A percentile compares a stretch with the other conserved stretches of the same genome.
phyloP scores from a whole-genome alignment of 2,888 invertebrate species.

The Agonopterix heracliana region DNA sequence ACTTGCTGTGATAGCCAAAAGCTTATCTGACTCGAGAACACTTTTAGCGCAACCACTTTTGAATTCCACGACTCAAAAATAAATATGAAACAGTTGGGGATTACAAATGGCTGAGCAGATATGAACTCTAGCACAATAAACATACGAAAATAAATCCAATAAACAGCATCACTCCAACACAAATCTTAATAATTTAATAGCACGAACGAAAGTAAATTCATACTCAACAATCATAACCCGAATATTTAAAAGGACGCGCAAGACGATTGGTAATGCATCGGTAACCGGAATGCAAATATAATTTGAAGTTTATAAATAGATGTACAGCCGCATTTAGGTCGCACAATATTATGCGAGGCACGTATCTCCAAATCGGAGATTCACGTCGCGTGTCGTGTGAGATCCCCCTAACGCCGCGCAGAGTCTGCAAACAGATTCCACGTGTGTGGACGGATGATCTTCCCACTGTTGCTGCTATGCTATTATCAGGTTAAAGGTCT shows the following conservation, averaged over 20 bases:
- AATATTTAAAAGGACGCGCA: too few species aligned
- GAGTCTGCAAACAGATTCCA: conserved; percentile 32
- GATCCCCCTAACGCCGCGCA: conserved; percentile 16
- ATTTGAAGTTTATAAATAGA: conserved; percentile 38
- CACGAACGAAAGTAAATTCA: too few species aligned
- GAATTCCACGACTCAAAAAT: neutral
- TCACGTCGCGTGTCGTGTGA: conserved; percentile 23
- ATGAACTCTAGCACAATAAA: too few species aligned
- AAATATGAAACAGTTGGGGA: too few species aligned
- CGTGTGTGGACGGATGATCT: conserved; percentile 12
- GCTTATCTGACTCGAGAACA: neutral
- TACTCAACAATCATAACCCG: too few species aligned
- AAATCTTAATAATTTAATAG: too few species aligned
- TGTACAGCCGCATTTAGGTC: conserved; percentile 11
- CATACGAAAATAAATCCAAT: too few species aligned
- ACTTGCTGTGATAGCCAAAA: conserved; percentile 4
- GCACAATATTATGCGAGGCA: conserved; percentile 20
- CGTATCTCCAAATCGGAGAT: conserved; percentile 21
- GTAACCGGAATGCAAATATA: conserved; percentile 27
- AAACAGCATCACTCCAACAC: too few species aligned
- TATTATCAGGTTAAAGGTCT: too few species aligned
- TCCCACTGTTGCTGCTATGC: too few species aligned
- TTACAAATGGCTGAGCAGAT: too few species aligned
- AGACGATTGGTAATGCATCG: conserved; percentile 19
- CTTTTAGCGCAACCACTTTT: neutral